Evolutionary conservation across 30 jellyfish, hydroid and myxozoan genomes (phyloP).

Genomic region (Hydractinia echinata): DNA sequence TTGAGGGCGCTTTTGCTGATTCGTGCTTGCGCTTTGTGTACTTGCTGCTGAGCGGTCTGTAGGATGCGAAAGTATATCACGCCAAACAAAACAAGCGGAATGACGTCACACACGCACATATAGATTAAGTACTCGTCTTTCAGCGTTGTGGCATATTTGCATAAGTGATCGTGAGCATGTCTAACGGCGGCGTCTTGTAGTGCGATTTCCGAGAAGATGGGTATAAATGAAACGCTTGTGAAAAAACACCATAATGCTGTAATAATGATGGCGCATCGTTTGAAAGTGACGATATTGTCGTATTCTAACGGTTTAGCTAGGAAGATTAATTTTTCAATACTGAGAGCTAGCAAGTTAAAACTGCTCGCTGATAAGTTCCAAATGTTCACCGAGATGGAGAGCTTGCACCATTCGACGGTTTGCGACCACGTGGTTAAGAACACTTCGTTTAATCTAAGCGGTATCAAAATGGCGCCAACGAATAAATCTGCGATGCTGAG

Average conservation of each 20-base stretch:
- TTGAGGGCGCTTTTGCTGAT: neutral
- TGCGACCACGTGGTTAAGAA: slow-evolving; percentile 8
- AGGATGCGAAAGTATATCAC: neutral
- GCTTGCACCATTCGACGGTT: slow-evolving; percentile 20
- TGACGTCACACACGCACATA: neutral
- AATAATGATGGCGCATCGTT: neutral
- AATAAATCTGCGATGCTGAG: slow-evolving; percentile 17
- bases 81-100: slow-evolving; percentile 2
- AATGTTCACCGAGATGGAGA: slow-evolving; percentile 17
- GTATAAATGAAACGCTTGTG: neutral
- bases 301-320: neutral
- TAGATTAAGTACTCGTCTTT: neutral
- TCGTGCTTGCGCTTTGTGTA: neutral
- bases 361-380: slow-evolving; percentile 9
- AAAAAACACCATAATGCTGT: neutral
- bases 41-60: neutral
- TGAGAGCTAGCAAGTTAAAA: neutral
- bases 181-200: neutral
- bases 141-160: slow-evolving; percentile 18
- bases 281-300: neutral
- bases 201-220: neutral
- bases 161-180: neutral
- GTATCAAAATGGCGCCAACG: slow-evolving; percentile 13
- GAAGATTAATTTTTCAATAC: neutral
- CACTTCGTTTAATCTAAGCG: slow-evolving; percentile 11